Conservation (phyloP, 2,113 vertebrate genomes). For the Galeopterus variegatus region DNA sequence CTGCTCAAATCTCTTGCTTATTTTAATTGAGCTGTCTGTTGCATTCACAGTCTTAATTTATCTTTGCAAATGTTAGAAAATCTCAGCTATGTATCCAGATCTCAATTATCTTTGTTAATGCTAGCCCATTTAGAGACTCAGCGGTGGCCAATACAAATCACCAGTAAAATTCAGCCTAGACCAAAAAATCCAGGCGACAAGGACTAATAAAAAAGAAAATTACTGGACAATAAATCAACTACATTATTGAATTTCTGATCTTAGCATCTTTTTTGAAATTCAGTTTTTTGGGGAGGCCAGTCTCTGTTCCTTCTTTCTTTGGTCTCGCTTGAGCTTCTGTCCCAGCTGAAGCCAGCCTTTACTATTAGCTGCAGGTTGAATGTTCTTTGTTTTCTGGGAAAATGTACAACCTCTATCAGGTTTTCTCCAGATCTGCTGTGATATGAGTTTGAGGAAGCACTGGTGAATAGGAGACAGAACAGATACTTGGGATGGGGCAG, state of each 20-base stretch:
- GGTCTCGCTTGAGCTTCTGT: neutral
- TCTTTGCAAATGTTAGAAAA: slow-evolving; percentile 32
- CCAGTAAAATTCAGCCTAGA: slow-evolving; percentile 39
- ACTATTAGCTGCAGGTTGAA: neutral
- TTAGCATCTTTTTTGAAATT: slow-evolving; percentile 10
- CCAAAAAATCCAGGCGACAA: slow-evolving; percentile 12
- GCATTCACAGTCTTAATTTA: neutral
- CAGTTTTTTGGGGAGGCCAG: neutral
- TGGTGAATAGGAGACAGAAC: neutral
- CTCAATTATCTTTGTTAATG: neutral
- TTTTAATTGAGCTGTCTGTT: slow-evolving; percentile 13
- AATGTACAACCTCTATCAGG: neutral
- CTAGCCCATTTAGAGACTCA: neutral
- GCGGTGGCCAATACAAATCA: neutral
- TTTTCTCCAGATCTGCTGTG: neutral
- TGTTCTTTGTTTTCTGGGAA: neutral
- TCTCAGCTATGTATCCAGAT: neutral
- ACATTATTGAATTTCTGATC: slow-evolving; percentile 6
- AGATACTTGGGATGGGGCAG: neutral
- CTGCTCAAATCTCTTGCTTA: slow-evolving; percentile 45
- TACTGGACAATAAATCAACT: neutral
- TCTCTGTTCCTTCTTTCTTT: neutral
- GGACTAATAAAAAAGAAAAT: slow-evolving; percentile 27
- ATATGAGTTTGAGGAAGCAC: neutral
- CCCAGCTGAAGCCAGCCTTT: neutral